phyloP scores from a whole-genome alignment of 2,113 vertebrate species.

The Desmodus rotundus region DNA sequence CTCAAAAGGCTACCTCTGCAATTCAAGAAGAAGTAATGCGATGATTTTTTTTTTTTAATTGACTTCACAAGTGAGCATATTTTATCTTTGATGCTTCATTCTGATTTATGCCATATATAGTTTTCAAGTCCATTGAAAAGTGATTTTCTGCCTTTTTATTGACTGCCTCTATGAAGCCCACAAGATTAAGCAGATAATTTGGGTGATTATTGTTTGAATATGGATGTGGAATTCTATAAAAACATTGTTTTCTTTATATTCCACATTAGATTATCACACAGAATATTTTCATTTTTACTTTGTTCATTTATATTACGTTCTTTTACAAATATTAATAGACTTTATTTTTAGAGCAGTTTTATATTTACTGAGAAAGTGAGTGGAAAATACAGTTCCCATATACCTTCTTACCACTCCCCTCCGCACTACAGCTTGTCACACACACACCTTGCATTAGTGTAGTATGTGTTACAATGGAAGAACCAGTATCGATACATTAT shows the following conservation, averaged over 20 bases:
- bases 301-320: neutral
- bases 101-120: neutral
- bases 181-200: neutral
- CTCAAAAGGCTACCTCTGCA: neutral
- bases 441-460: neutral
- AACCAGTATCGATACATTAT: neutral
- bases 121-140: neutral
- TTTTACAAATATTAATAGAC: neutral
- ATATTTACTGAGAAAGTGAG: neutral
- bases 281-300: neutral
- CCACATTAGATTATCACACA: neutral
- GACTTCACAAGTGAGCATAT: constrained; percentile 24
- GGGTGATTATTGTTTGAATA: constrained; percentile 1
- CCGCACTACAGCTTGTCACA: neutral
- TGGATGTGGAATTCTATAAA: neutral
- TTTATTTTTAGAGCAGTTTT: neutral
- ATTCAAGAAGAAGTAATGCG: neutral
- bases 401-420: neutral
- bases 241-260: neutral
- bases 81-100: neutral
- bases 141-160: constrained; percentile 51
- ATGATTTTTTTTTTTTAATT: neutral
- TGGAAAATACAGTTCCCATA: neutral
- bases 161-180: neutral
- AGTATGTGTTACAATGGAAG: neutral